Conservation (phyloP, 2,797 vertebrate genomes). For the Spinus olivaceus region DNA sequence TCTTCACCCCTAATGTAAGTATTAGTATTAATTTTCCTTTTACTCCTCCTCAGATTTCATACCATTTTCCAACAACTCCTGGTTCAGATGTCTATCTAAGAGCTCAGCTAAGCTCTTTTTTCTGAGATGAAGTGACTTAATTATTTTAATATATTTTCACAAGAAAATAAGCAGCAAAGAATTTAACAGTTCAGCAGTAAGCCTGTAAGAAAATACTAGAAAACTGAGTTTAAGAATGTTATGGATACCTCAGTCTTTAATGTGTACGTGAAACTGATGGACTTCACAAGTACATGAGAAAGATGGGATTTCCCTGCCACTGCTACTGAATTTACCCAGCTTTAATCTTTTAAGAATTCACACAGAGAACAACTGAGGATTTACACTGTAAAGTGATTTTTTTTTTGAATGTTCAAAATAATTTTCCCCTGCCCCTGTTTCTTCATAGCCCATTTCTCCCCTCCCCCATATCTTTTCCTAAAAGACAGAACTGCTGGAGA, state of each 20-base stretch:
- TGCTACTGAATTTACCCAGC: neutral
- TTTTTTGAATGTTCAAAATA: neutral
- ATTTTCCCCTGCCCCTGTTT: neutral
- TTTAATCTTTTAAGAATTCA: neutral
- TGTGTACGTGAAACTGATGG: neutral
- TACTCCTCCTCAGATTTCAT: neutral
- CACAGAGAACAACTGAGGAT: neutral
- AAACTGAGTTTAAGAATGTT: neutral
- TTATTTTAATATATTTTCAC: neutral
- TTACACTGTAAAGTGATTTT: neutral
- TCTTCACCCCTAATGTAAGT: constrained; percentile 90
- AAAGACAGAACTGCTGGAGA: neutral
- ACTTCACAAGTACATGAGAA: neutral
- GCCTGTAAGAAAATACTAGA: neutral
- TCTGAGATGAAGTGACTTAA: neutral
- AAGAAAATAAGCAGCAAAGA: neutral
- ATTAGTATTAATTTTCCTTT: neutral
- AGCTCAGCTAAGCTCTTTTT: neutral
- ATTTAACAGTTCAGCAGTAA: neutral
- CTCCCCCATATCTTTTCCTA: neutral
- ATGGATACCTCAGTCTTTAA: neutral
- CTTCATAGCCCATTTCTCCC: neutral
- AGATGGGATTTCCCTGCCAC: neutral
- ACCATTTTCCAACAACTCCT: neutral
- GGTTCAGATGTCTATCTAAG: neutral